Evolutionary conservation across 92 coral and sea anemone genomes (phyloP).

Genomic region (Zoanthus sociatus): DNA sequence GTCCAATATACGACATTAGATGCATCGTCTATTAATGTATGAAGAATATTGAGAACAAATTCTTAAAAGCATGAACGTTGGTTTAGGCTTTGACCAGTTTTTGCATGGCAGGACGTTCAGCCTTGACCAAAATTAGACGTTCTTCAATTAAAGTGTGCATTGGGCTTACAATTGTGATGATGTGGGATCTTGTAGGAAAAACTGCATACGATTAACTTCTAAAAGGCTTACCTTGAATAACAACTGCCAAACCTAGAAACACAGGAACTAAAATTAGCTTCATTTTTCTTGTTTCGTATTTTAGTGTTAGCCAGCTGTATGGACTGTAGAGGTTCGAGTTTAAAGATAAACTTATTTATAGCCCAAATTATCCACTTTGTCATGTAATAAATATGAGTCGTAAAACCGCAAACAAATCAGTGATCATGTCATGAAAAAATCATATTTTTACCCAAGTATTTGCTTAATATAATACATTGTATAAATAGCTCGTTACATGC

Average conservation of each 20-base stretch:
- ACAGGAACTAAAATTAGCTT: constrained; percentile 20
- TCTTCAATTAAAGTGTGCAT: no score
- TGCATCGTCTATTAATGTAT: no score
- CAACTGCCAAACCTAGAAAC: not conserved
- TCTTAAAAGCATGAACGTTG: no score
- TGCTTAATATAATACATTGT: not conserved
- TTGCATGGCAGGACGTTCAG: no score
- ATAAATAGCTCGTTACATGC: not conserved
- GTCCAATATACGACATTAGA: no score
- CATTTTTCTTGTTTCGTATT: constrained; percentile 1
- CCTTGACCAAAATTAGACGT: no score
- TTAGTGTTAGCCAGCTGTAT: constrained; percentile 7
- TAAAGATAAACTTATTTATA: not conserved
- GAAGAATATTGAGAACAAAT: no score
- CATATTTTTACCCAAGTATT: constrained; percentile 2
- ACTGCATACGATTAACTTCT: no score
- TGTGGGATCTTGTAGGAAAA: no score
- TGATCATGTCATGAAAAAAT: constrained; percentile 24
- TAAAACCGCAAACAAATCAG: constrained; percentile 12
- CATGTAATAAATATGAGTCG: constrained; percentile 16
- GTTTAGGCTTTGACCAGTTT: no score
- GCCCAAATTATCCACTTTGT: not conserved
- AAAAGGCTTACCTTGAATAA: constrained; percentile 1
- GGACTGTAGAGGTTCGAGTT: not conserved
- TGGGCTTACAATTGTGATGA: no score